A percentile compares a stretch with the other conserved stretches of the same genome.
Evolutionary conservation across 2,888 invertebrate genomes (phyloP).

Genomic region (Conops quadrifasciatus): DNA sequence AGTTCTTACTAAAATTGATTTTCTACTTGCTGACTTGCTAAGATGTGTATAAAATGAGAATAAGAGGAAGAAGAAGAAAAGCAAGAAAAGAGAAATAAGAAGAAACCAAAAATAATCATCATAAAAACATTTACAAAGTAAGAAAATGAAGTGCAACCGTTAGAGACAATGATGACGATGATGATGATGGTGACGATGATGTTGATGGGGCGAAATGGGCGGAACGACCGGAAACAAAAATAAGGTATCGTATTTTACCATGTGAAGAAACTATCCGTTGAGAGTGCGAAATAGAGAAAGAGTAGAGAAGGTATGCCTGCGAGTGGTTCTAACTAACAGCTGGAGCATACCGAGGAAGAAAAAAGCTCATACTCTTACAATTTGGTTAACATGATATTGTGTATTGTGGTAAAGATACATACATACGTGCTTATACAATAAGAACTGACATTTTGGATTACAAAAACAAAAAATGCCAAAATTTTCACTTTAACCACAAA

Average conservation of each 20-base stretch:
- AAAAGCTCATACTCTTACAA: too few species aligned
- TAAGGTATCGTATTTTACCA: conserved; percentile 18
- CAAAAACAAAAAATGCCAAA: too few species aligned
- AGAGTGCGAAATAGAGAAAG: not conserved
- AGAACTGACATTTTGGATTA: too few species aligned
- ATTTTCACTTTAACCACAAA: too few species aligned
- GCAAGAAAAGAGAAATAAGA: not conserved
- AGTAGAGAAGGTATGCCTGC: not conserved
- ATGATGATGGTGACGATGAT: conserved; percentile 37
- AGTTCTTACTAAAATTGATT: too few species aligned
- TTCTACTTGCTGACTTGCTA: too few species aligned
- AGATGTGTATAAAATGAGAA: not conserved
- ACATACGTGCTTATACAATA: too few species aligned
- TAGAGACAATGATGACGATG: too few species aligned
- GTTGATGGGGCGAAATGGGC: conserved; percentile 21
- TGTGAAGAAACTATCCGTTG: conserved; percentile 18
- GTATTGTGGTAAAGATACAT: too few species aligned
- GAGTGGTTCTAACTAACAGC: not conserved
- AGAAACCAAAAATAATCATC: conserved; percentile 38
- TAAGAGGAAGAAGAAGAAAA: conserved; percentile 5
- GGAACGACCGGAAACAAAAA: conserved; percentile 30
- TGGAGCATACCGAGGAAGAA: not conserved
- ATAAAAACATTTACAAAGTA: conserved; percentile 37
- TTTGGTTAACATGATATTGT: too few species aligned
- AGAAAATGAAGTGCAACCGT: conserved; percentile 41